Evolutionary conservation across 2,113 vertebrate genomes (phyloP).

Genomic region (Ptilonorhynchus violaceus): DNA sequence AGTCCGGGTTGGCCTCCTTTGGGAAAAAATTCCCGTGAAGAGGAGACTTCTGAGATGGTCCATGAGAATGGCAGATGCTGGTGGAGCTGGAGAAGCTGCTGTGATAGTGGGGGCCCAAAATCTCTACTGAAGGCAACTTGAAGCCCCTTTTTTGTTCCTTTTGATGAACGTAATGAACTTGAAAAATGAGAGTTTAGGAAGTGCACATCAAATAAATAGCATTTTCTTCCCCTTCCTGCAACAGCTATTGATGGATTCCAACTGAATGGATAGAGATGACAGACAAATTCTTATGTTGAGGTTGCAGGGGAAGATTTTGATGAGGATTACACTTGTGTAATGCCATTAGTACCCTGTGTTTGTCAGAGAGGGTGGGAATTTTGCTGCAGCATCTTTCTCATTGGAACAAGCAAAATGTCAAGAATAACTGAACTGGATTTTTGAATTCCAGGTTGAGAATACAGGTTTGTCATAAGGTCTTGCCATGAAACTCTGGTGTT

Average conservation of each 20-base stretch:
- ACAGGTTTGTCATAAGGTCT: neutral
- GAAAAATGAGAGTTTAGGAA: neutral
- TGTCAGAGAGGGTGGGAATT: neutral
- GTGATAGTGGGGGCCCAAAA: too few species aligned
- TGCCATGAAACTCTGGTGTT: neutral
- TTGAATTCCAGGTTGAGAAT: neutral
- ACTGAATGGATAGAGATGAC: neutral
- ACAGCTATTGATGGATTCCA: neutral
- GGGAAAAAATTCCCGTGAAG: neutral
- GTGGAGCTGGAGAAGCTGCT: neutral
- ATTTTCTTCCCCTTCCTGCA: neutral
- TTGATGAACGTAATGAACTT: neutral
- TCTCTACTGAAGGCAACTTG: neutral
- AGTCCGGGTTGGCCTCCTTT: neutral
- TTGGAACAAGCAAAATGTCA: neutral
- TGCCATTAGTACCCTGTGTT: neutral
- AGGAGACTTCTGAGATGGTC: neutral
- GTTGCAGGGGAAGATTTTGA: neutral
- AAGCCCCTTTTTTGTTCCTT: accelerated
- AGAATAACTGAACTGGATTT: neutral
- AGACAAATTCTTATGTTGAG: neutral
- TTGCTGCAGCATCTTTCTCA: neutral
- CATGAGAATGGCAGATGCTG: neutral
- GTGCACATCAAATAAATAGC: accelerated
- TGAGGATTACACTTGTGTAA: neutral